A percentile compares a stretch with the other conserved stretches of the same genome.
Evolutionary conservation across 2,797 vertebrate species (phyloP).

Genomic region (Brotula barbata): DNA sequence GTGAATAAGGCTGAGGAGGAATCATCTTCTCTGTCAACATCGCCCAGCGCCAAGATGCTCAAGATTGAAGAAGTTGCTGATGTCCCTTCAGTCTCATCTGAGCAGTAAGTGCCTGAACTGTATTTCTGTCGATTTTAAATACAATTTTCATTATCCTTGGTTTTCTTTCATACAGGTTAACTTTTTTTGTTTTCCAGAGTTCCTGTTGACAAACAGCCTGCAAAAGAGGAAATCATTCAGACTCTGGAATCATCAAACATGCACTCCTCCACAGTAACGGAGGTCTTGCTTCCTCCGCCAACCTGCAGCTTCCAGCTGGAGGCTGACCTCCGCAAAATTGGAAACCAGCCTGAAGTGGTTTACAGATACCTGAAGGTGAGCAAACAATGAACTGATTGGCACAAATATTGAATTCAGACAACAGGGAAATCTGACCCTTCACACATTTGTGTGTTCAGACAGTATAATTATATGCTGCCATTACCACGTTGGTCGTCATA

Average conservation of each 20-base stretch:
- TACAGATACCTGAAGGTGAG: slow-evolving; percentile 90
- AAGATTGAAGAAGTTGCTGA: slow-evolving; percentile 87
- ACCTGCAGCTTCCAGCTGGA: slow-evolving; percentile 93
- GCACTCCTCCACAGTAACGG: not conserved
- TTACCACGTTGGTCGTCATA: not conserved
- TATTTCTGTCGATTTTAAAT: not conserved
- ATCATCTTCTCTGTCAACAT: slow-evolving; percentile 68
- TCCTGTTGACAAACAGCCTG: not conserved
- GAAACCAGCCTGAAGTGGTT: slow-evolving; percentile 78
- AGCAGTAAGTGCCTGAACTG: slow-evolving; percentile 50
- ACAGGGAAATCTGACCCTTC: not conserved
- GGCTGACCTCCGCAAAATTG: slow-evolving; percentile 88
- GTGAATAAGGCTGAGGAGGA: slow-evolving; percentile 47
- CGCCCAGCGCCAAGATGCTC: slow-evolving; percentile 87
- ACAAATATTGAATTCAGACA: not conserved
- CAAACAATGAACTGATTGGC: not conserved
- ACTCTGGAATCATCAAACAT: not conserved
- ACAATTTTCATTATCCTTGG: not conserved
- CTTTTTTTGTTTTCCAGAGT: slow-evolving; percentile 11
- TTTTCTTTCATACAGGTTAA: not conserved
- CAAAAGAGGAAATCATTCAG: not conserved
- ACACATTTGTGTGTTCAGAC: slow-evolving; percentile 1
- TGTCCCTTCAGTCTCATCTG: slow-evolving; percentile 15
- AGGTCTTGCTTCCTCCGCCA: slow-evolving; percentile 79
- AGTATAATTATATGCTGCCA: not conserved